phyloP scores from a whole-genome alignment of 2,113 vertebrate genomes.

The Pachycephala philippinensis region DNA sequence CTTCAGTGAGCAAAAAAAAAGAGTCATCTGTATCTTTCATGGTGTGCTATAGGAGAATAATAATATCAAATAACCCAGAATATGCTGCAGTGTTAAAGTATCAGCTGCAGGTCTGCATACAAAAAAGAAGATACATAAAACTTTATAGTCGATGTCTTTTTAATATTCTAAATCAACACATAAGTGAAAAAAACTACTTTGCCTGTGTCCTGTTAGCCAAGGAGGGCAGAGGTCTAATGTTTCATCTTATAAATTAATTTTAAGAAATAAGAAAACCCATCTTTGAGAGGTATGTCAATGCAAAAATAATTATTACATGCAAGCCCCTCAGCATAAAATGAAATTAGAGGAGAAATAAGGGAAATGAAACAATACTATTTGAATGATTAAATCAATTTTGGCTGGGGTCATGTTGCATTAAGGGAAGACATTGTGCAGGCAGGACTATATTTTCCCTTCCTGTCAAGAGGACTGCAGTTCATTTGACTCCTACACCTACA shows the following conservation, averaged over 20 bases:
- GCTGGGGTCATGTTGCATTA: not conserved
- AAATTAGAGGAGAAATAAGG: not conserved
- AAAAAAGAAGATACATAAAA: not conserved
- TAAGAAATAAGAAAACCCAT: not conserved
- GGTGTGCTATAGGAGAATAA: not conserved
- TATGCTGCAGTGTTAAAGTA: not conserved
- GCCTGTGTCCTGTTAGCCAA: not conserved
- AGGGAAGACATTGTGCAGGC: not conserved
- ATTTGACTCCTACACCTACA: not conserved
- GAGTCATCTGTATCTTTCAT: not conserved
- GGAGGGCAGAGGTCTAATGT: not conserved
- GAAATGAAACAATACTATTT: not conserved
- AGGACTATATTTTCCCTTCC: not conserved
- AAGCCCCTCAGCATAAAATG: not conserved
- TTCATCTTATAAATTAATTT: not conserved
- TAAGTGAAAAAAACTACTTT: constrained; percentile 20
- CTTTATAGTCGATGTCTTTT: not conserved
- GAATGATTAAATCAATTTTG: not conserved
- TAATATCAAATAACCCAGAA: not conserved
- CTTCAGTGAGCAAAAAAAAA: not conserved
- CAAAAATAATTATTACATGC: constrained; percentile 4
- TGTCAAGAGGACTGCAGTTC: not conserved
- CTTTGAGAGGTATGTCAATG: not conserved
- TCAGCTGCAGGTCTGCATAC: not conserved
- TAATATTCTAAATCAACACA: constrained; percentile 8